Evolutionary conservation across 2,113 vertebrate species (phyloP).

Genomic region (Macroglossus sobrinus): DNA sequence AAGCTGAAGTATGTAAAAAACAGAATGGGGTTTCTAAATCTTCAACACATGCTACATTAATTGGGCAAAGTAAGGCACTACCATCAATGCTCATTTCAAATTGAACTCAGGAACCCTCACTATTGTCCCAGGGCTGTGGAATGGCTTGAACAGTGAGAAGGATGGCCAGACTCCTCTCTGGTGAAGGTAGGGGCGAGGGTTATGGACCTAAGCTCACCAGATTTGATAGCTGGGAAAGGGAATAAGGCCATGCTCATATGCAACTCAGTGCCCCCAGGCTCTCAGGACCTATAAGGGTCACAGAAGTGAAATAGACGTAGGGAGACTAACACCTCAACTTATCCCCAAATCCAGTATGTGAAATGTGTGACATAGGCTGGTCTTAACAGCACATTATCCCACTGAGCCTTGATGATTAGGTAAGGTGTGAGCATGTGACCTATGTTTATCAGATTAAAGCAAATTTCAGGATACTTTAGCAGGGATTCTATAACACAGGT

Average conservation of each 20-base stretch:
- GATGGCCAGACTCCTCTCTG: neutral
- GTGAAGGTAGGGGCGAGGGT: neutral
- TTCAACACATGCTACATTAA: fast-evolving
- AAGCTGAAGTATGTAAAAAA: neutral
- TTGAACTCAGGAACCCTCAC: neutral
- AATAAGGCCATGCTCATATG: neutral
- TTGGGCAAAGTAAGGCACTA: neutral
- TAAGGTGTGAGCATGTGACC: neutral
- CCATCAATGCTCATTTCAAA: neutral
- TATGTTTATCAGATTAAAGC: neutral
- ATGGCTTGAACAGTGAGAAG: too few relatives aligned
- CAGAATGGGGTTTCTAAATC: neutral
- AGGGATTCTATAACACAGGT: neutral
- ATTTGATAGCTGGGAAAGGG: neutral
- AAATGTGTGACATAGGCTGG: neutral
- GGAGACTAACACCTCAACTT: neutral
- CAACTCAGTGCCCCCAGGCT: neutral
- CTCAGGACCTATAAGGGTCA: neutral
- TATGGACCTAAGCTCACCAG: too few relatives aligned
- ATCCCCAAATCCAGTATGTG: neutral
- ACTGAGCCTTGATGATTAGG: neutral
- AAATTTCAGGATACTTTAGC: neutral
- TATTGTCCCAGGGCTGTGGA: neutral
- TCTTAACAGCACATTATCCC: neutral
- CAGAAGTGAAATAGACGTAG: neutral